These are phyloP conservation scores for Aromia moschata DNA, from an alignment of 2,888 invertebrate species.

Conservation along the genomic window DNA sequence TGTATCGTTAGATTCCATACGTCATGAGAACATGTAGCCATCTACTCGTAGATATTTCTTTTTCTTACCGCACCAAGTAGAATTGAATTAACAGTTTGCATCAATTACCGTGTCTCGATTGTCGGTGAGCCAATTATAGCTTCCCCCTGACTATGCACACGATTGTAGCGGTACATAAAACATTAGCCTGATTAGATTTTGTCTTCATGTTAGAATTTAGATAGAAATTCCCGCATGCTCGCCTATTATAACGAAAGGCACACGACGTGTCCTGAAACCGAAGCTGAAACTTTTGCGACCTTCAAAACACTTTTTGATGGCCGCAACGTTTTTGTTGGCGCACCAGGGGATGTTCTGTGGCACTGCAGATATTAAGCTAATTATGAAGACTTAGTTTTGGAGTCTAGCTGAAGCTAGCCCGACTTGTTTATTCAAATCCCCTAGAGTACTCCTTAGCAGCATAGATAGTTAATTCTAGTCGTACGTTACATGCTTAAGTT, in stretches of 20 bases:
- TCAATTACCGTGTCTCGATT: constrained; percentile 25
- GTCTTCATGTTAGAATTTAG: background rate
- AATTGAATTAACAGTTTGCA: constrained; percentile 7
- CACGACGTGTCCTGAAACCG: constrained; percentile 1
- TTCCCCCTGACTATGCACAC: constrained; percentile 16
- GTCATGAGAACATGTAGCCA: background rate
- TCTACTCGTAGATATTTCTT: background rate
- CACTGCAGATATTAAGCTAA: too few species aligned
- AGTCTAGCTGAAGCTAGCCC: too few species aligned
- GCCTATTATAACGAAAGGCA: background rate
- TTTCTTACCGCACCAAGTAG: background rate
- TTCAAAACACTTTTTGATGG: too few species aligned
- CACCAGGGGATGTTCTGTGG: constrained; percentile 2
- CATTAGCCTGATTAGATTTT: constrained; percentile 8
- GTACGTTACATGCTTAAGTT: constrained; percentile 56
- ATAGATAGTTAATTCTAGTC: constrained; percentile 15
- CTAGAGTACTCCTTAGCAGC: background rate
- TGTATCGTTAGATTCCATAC: constrained; percentile 8
- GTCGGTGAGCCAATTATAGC: constrained; percentile 28
- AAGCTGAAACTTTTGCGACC: too few species aligned
- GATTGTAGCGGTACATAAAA: background rate
- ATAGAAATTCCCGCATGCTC: constrained; percentile 8
- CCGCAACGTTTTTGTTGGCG: too few species aligned
- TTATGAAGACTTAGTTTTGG: too few species aligned
- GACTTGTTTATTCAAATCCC: too few species aligned